Evolutionary conservation across 2,797 vertebrate genomes (phyloP).

Genomic region (Sebastes diploproa): DNA sequence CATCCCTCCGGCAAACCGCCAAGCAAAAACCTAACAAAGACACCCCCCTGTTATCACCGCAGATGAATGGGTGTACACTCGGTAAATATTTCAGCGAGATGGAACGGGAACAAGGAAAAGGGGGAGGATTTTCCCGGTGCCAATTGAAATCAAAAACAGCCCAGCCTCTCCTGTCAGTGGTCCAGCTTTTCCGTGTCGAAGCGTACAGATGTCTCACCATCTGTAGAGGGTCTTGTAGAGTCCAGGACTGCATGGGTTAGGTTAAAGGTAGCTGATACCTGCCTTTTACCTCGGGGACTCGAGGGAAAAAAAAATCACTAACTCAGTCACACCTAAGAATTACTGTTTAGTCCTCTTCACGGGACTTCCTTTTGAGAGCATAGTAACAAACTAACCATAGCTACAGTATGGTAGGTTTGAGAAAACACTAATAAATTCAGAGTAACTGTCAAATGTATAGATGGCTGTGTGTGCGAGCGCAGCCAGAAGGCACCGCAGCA

Average conservation of each 20-base stretch:
- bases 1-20: constrained; percentile 37
- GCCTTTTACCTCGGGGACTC: neutral
- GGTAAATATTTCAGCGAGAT: constrained; percentile 47
- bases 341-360: neutral
- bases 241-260: constrained; percentile 15
- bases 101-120: constrained; percentile 10
- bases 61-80: constrained; percentile 57
- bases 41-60: constrained; percentile 39
- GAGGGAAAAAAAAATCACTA: neutral
- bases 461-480: neutral
- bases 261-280: constrained; percentile 32
- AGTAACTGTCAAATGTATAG: constrained; percentile 21
- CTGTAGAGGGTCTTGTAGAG: constrained; percentile 57
- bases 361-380: neutral
- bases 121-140: constrained; percentile 42
- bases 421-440: constrained; percentile 1
- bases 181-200: constrained; percentile 62
- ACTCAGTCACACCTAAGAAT: neutral
- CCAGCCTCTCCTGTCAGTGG: constrained; percentile 59
- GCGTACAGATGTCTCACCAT: constrained; percentile 75
- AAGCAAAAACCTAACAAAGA: constrained; percentile 47
- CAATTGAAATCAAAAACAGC: constrained; percentile 68
- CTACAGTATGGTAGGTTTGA: neutral
- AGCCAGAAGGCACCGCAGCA: neutral
- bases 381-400: neutral